Evolutionary conservation across 2,797 vertebrate species (phyloP).

Genomic region (Merluccius polli): DNA sequence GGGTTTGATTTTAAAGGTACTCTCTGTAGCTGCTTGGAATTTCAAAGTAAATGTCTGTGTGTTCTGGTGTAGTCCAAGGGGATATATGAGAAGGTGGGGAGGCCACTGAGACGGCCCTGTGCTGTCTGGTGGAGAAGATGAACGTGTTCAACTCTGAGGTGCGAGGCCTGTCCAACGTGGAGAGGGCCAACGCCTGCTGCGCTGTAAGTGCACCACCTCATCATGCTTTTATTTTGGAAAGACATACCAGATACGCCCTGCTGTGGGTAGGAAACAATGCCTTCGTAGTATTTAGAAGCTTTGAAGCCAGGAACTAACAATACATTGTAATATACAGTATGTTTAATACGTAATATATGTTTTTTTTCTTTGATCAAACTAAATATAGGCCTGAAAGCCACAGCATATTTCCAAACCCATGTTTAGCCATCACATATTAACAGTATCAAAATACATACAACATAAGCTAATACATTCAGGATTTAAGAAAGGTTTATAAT

Average conservation of each 20-base stretch:
- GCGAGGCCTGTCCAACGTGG: conserved; percentile 80
- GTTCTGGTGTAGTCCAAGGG: conserved; percentile 77
- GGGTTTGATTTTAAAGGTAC: neutral
- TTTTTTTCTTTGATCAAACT: no score
- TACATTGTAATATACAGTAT: neutral
- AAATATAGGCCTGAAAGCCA: no score
- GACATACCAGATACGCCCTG: neutral
- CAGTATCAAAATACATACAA: neutral
- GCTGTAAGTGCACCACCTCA: conserved; percentile 70
- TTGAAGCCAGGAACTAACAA: neutral
- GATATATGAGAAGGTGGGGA: conserved; percentile 90
- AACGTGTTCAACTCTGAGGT: conserved; percentile 89
- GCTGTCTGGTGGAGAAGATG: conserved; percentile 93
- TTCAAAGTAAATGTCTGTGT: neutral
- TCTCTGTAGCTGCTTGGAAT: neutral
- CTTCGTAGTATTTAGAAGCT: neutral
- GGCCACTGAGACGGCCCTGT: conserved; percentile 86
- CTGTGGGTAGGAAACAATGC: no score
- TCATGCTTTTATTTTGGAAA: neutral
- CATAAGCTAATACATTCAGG: no score
- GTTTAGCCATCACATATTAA: no score
- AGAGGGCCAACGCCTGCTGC: conserved; percentile 83
- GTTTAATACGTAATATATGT: neutral
- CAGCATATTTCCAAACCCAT: no score
- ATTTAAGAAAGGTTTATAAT: no score